Conservation (phyloP, 1,140 invertebrate genomes). For the Macrocentrus cingulum region DNA sequence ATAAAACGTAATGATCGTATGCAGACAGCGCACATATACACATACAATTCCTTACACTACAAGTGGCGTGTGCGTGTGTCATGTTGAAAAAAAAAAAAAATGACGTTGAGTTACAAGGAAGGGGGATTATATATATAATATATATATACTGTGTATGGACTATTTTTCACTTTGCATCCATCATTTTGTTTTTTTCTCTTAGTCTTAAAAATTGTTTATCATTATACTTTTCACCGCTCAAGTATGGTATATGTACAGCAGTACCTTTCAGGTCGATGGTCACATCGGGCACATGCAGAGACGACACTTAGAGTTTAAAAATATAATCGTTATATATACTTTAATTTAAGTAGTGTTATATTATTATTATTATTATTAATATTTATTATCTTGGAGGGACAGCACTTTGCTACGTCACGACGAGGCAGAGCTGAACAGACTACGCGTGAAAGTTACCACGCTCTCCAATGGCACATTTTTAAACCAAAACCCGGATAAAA, state of each 20-base stretch:
- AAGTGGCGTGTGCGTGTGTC: constrained; percentile 41
- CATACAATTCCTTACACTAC: constrained; percentile 33
- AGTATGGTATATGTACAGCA: constrained; percentile 34
- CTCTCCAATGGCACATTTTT: constrained; percentile 57
- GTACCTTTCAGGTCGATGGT: too few species aligned
- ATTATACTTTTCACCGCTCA: constrained; percentile 24
- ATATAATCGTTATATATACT: constrained; percentile 57
- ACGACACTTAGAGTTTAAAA: constrained; percentile 62
- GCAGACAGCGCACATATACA: constrained; percentile 40
- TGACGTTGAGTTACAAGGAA: constrained; percentile 32
- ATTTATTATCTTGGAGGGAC: constrained; percentile 59
- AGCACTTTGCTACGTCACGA: constrained; percentile 56
- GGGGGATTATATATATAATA: constrained; percentile 31
- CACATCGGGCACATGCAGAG: constrained; percentile 51
- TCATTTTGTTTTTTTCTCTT: constrained; percentile 20
- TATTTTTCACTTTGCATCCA: constrained; percentile 18
- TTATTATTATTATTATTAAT: constrained; percentile 53
- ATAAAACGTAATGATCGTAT: constrained; percentile 43
- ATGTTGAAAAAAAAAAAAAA: constrained; percentile 19
- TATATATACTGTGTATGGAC: constrained; percentile 23
- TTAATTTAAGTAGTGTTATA: constrained; percentile 52
- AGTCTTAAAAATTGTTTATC: constrained; percentile 29
- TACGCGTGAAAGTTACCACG: constrained; percentile 56
- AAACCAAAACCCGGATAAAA: too few species aligned
- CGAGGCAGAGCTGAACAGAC: constrained; percentile 54